A percentile compares a stretch with the other conserved stretches of the same genome.
Evolutionary conservation across 2,113 vertebrate species (phyloP).

Genomic region (Syngnathoides biaculeatus): DNA sequence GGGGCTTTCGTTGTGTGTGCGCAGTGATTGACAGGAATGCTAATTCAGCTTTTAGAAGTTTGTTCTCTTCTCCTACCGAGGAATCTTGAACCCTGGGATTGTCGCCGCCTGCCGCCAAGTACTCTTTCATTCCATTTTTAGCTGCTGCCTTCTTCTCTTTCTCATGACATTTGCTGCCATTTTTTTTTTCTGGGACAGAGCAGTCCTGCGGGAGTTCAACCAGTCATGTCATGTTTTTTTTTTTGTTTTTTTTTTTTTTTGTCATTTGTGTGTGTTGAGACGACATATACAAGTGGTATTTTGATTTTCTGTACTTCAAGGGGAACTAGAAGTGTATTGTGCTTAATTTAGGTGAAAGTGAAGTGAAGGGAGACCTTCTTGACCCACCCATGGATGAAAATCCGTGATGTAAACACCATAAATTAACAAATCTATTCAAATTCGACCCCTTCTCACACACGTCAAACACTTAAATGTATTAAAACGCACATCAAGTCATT

Average conservation of each 20-base stretch:
- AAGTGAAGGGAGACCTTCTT: too few species aligned
- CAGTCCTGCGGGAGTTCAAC: slow-evolving; percentile 37
- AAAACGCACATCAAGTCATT: too few species aligned
- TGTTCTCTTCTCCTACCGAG: slow-evolving; percentile 49
- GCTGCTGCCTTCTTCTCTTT: slow-evolving; percentile 52
- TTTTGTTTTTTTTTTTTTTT: too few species aligned
- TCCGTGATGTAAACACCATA: too few species aligned
- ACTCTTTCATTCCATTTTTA: slow-evolving; percentile 60
- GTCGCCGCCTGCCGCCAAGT: slow-evolving; percentile 37
- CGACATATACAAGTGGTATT: slow-evolving; percentile 22
- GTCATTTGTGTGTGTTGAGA: slow-evolving; percentile 8
- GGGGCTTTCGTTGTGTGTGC: slow-evolving; percentile 33
- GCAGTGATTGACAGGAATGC: slow-evolving; percentile 67
- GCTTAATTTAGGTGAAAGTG: too few species aligned
- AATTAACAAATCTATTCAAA: too few species aligned
- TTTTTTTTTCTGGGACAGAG: slow-evolving; percentile 48
- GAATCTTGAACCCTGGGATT: slow-evolving; percentile 56
- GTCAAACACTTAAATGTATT: too few species aligned
- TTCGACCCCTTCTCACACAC: too few species aligned
- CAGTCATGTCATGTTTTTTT: too few species aligned
- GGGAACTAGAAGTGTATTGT: slow-evolving; percentile 7
- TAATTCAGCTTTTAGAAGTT: slow-evolving; percentile 68
- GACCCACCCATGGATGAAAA: too few species aligned
- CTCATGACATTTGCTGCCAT: slow-evolving; percentile 65
- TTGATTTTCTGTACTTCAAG: slow-evolving; percentile 33